These are phyloP conservation scores for Junonia oenone DNA, from an alignment of 2,888 invertebrate genomes.

Conservation along the genomic window DNA sequence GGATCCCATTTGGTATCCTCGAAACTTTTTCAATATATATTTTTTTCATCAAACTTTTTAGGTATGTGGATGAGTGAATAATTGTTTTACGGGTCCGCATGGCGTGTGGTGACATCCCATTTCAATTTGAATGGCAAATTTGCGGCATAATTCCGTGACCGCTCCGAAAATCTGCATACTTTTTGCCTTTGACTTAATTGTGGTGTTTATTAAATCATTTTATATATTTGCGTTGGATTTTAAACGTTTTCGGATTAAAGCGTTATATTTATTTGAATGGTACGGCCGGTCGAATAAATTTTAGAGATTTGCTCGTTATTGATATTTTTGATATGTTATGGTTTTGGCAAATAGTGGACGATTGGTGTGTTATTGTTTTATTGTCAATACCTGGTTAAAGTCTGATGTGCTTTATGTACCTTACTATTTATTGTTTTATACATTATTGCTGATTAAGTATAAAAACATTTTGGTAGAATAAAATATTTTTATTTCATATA, in stretches of 20 bases:
- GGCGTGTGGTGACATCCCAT: conserved; percentile 43
- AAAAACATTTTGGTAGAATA: too few relatives aligned
- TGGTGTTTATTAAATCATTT: conserved; percentile 30
- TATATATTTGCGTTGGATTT: conserved; percentile 17
- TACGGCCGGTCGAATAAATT: not conserved
- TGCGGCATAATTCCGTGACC: conserved; percentile 48
- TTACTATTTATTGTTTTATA: too few relatives aligned
- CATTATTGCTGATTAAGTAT: too few relatives aligned
- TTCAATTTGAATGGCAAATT: conserved; percentile 49
- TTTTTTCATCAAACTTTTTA: conserved; percentile 31
- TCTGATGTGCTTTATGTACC: too few relatives aligned
- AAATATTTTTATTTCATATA: too few relatives aligned
- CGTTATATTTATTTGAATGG: conserved; percentile 1
- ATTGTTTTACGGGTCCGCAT: conserved; percentile 44
- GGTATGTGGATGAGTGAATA: conserved; percentile 43
- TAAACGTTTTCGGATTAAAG: conserved; percentile 6
- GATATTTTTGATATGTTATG: not conserved
- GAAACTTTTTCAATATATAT: conserved; percentile 24
- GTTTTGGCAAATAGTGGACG: not conserved
- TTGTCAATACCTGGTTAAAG: not conserved
- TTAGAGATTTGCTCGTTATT: not conserved
- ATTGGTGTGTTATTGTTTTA: not conserved
- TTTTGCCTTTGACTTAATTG: conserved; percentile 35
- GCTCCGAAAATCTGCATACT: conserved; percentile 46
- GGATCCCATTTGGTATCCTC: conserved; percentile 15